Evolutionary conservation across 2,888 invertebrate species (phyloP).

Genomic region (Protula sp.): DNA sequence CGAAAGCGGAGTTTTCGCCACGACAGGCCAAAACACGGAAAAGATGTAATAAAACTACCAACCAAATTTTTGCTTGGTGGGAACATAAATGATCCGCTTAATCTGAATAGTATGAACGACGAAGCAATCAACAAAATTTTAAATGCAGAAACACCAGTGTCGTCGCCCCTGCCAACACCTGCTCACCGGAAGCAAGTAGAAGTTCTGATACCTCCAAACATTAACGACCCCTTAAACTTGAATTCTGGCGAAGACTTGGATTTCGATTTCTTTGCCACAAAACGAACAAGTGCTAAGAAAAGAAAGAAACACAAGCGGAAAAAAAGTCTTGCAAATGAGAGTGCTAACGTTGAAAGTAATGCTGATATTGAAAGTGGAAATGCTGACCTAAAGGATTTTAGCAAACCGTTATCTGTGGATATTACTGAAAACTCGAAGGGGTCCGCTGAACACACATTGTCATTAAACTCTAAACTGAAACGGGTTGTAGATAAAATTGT

Average conservation of each 20-base stretch:
- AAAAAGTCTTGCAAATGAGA: constrained; percentile 19
- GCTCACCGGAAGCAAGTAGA: constrained; percentile 73
- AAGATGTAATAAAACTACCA: constrained; percentile 66
- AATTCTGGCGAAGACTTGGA: constrained; percentile 46
- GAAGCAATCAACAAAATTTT: constrained; percentile 40
- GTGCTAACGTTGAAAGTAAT: not conserved
- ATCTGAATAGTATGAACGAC: constrained; percentile 76
- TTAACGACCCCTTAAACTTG: constrained; percentile 84
- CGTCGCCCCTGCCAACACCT: constrained; percentile 66
- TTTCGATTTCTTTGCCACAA: constrained; percentile 17
- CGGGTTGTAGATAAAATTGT: constrained; percentile 32
- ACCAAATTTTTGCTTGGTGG: constrained; percentile 91
- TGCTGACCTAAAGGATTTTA: not conserved
- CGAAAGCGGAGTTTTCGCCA: too few species aligned
- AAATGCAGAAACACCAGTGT: constrained; percentile 86
- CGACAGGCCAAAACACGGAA: too few species aligned
- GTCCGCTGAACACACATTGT: not conserved
- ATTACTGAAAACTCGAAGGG: not conserved
- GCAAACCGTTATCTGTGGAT: not conserved
- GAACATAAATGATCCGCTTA: constrained; percentile 90
- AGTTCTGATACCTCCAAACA: constrained; percentile 92
- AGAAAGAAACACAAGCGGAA: constrained; percentile 35
- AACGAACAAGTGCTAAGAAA: constrained; percentile 22
- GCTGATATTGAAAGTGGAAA: not conserved
- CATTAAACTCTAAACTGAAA: not conserved